Conservation (phyloP, 2,797 vertebrate species). For the Falco columbarius region DNA sequence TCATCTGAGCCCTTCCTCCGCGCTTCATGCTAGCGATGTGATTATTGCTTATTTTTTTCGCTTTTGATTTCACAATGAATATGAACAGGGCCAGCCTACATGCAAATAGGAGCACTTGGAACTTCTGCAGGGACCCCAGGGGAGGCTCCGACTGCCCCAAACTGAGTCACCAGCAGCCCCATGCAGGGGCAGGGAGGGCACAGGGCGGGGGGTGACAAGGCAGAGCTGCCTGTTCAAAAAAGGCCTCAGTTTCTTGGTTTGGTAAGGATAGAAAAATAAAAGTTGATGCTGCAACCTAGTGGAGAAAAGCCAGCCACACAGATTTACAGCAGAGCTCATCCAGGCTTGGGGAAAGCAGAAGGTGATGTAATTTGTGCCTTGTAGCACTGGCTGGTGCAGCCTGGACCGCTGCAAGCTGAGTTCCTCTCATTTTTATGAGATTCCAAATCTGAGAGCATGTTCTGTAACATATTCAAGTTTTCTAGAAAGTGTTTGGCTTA, state of each 20-base stretch:
- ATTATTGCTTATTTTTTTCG: background rate
- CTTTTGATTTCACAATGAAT: constrained; percentile 28
- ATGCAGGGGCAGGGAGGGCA: background rate
- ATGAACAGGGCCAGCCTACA: background rate
- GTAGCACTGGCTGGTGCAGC: background rate
- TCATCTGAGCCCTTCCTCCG: background rate
- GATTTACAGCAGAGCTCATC: background rate
- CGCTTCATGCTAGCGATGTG: background rate
- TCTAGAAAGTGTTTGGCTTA: background rate
- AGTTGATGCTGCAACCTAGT: constrained; percentile 62
- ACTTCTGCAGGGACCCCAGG: background rate
- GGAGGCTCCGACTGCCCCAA: background rate
- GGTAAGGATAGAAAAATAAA: background rate
- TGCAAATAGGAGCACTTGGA: background rate
- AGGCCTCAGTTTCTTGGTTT: background rate
- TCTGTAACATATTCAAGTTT: background rate
- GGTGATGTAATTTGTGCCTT: background rate
- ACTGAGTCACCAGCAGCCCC: background rate
- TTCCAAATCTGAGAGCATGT: background rate
- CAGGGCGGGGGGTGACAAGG: accelerated
- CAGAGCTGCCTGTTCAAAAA: background rate
- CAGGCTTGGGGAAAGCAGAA: background rate
- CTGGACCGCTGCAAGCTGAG: accelerated
- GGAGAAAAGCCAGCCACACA: background rate
- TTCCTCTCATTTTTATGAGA: background rate